These are phyloP conservation scores for Coregonus clupeaformis DNA, from an alignment of 2,113 vertebrate species.

Conservation along the genomic window DNA sequence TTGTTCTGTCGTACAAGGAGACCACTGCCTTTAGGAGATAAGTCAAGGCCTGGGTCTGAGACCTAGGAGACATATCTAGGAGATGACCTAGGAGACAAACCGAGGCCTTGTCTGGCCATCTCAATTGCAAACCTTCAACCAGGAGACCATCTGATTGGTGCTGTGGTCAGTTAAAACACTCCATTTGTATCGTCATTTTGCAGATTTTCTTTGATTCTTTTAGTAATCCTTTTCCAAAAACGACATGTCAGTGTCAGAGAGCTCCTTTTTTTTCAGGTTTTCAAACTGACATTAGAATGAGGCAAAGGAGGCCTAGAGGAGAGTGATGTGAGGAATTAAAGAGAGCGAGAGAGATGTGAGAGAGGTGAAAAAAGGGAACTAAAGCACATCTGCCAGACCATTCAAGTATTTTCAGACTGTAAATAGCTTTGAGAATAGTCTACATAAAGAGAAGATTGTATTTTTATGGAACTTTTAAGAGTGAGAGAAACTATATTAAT, in stretches of 20 bases:
- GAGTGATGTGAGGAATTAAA: background rate
- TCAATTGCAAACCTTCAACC: background rate
- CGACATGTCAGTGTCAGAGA: background rate
- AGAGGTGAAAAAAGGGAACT: slow-evolving; percentile 38
- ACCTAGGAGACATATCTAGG: background rate
- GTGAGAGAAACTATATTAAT: slow-evolving; percentile 59
- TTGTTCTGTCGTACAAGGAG: background rate
- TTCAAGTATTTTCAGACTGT: slow-evolving; percentile 61
- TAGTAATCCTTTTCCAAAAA: background rate
- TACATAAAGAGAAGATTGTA: slow-evolving; percentile 53
- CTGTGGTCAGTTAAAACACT: background rate
- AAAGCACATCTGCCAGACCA: slow-evolving; percentile 48
- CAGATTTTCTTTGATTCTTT: background rate
- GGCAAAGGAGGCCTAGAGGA: background rate
- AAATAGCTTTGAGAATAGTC: slow-evolving; percentile 54
- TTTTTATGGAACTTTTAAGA: slow-evolving; percentile 67
- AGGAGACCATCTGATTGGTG: background rate
- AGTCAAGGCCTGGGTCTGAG: background rate
- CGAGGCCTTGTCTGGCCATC: background rate
- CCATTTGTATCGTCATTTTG: background rate
- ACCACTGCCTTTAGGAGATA: background rate
- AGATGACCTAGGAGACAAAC: background rate
- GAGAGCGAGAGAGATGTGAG: background rate
- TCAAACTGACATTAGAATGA: background rate
- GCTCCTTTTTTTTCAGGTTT: background rate